Conservation (phyloP, 2,113 vertebrate genomes). For the Pseudonaja textilis region DNA sequence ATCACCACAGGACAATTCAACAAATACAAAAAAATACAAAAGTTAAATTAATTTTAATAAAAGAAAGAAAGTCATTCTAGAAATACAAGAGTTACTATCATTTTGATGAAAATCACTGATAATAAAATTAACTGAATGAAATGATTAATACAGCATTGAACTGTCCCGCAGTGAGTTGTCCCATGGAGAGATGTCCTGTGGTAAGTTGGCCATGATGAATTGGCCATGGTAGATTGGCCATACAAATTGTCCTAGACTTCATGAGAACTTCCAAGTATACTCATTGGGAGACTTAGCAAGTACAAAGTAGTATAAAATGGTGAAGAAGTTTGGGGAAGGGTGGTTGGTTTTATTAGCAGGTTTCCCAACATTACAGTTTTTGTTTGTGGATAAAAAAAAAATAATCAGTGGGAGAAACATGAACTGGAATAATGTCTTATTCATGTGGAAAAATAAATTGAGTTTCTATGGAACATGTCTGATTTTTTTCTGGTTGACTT, state of each 20-base stretch:
- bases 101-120: neutral
- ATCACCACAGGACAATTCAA: neutral
- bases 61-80: neutral
- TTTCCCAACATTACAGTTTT: neutral
- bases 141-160: neutral
- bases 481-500: neutral
- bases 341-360: neutral
- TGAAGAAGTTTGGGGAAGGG: neutral
- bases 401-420: neutral
- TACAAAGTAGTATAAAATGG: neutral
- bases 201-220: neutral
- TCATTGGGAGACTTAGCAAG: neutral
- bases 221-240: too few relatives aligned
- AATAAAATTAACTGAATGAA: neutral
- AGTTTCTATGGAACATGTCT: neutral
- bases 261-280: neutral
- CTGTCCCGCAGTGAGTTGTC: neutral
- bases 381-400: neutral
- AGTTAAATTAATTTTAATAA: neutral
- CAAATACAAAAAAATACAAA: neutral
- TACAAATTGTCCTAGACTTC: neutral
- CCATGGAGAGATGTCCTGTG: too few relatives aligned
- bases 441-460: neutral
- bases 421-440: neutral
- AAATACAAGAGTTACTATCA: neutral